A percentile compares a stretch with the other conserved stretches of the same genome.
phyloP scores from a whole-genome alignment of 2,113 vertebrate genomes.

The Corythornis vintsioides region DNA sequence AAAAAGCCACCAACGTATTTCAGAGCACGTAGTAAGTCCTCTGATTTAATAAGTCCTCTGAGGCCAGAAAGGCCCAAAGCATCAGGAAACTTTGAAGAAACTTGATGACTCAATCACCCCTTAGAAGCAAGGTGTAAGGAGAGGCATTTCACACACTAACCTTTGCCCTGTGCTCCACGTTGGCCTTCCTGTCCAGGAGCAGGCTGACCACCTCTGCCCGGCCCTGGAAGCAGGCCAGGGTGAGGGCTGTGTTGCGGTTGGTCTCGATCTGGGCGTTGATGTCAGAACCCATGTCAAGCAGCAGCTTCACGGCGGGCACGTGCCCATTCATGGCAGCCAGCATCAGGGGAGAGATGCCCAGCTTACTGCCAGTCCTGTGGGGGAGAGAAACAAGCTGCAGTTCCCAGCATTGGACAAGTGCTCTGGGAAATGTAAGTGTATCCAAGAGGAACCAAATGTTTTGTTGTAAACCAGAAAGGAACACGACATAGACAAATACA shows the following conservation, averaged over 20 bases:
- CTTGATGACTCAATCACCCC: neutral
- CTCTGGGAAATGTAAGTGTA: neutral
- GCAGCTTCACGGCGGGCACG: slow-evolving; percentile 93
- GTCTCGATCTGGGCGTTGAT: slow-evolving; percentile 99
- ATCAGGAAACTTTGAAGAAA: neutral
- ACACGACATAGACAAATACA: neutral
- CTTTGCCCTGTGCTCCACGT: slow-evolving; percentile 98
- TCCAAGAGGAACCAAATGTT: neutral
- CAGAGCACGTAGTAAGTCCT: neutral
- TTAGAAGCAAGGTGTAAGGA: neutral
- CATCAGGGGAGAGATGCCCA: slow-evolving; percentile 98
- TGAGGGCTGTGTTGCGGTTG: slow-evolving; percentile 97
- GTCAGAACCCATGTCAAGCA: slow-evolving; percentile 98
- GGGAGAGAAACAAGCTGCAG: slow-evolving; percentile 22
- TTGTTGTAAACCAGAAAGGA: neutral
- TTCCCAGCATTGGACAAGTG: neutral
- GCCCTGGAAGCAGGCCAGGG: slow-evolving; percentile 97
- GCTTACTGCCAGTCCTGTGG: slow-evolving; percentile 94
- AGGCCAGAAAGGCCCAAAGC: neutral
- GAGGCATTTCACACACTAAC: slow-evolving; percentile 64
- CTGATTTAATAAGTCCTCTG: neutral
- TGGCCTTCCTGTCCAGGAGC: slow-evolving; percentile 96
- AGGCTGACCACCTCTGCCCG: slow-evolving; percentile 97
- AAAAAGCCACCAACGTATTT: neutral
- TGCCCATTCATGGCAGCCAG: slow-evolving; percentile 98